Conservation (phyloP, 1,140 invertebrate genomes). For the Drosophila pruinosa region DNA sequence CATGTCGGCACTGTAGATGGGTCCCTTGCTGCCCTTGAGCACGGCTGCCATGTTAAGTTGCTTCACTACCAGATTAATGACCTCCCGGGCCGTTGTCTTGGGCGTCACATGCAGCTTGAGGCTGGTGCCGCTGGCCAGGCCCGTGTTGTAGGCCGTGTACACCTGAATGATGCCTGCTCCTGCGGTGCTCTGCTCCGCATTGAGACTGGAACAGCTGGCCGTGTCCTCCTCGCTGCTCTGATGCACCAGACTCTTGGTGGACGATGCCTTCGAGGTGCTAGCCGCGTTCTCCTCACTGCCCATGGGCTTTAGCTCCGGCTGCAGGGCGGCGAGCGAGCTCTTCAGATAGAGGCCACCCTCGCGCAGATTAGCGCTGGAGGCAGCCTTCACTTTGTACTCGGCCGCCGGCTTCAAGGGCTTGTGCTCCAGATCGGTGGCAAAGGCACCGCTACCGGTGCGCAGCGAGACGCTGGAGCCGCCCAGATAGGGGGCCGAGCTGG, state of each 20-base stretch:
- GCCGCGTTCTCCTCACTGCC: slow-evolving; percentile 52
- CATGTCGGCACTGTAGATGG: slow-evolving; percentile 91
- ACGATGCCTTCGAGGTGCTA: slow-evolving; percentile 63
- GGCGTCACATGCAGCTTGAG: slow-evolving; percentile 96
- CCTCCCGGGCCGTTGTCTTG: slow-evolving; percentile 94
- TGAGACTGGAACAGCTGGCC: slow-evolving; percentile 69
- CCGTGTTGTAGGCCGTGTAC: slow-evolving; percentile 97
- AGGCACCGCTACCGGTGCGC: slow-evolving; percentile 56
- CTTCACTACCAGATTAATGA: slow-evolving; percentile 96
- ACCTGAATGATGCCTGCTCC: slow-evolving; percentile 90
- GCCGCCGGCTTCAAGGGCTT: slow-evolving; percentile 55
- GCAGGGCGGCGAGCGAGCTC: slow-evolving; percentile 71
- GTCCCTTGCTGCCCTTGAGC: slow-evolving; percentile 89
- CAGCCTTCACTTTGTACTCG: slow-evolving; percentile 57
- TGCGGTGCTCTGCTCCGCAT: slow-evolving; percentile 51
- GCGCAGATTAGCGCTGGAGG: slow-evolving; percentile 69
- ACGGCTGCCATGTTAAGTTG: slow-evolving; percentile 96
- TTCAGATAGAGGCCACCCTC: slow-evolving; percentile 84
- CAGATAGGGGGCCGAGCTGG: slow-evolving; percentile 75
- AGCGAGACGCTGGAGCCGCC: slow-evolving; percentile 74
- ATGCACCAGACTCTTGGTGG: slow-evolving; percentile 61
- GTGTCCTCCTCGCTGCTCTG: slow-evolving; percentile 77
- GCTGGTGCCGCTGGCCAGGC: slow-evolving; percentile 94
- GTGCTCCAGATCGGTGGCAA: slow-evolving; percentile 84
- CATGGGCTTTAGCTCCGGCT: slow-evolving; percentile 62